phyloP scores from a whole-genome alignment of 2,113 vertebrate species.

The Amia ocellicauda region DNA sequence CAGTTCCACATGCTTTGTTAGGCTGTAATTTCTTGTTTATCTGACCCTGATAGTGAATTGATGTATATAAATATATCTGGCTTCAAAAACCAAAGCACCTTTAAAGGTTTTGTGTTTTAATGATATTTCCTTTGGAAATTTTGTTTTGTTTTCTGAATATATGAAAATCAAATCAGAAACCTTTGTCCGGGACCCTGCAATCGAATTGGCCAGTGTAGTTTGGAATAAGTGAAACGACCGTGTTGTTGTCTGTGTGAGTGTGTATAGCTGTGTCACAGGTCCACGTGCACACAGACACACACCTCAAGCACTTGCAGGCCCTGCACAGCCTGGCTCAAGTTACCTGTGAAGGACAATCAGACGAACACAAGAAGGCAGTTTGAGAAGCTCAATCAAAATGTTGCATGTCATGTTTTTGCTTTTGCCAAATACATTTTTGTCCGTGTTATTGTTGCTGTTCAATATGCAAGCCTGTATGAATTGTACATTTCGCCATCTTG shows the following conservation, averaged over 20 bases:
- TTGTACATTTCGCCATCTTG: constrained; percentile 48
- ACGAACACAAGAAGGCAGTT: constrained; percentile 59
- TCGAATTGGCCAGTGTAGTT: constrained; percentile 33
- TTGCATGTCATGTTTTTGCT: constrained; percentile 61
- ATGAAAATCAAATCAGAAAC: constrained; percentile 54
- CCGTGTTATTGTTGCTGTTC: constrained; percentile 53
- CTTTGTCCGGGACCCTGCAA: constrained; percentile 49
- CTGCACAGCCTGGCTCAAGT: constrained; percentile 46
- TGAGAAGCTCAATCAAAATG: constrained; percentile 54
- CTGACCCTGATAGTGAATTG: constrained; percentile 25
- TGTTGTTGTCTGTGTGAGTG: constrained; percentile 5
- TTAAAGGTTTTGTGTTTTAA: constrained; percentile 51
- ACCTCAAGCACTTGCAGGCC: constrained; percentile 64
- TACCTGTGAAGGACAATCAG: constrained; percentile 72
- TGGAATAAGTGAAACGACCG: constrained; percentile 20
- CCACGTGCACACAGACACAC: constrained; percentile 48
- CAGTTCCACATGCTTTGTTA: constrained; percentile 20
- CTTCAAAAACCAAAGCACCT: constrained; percentile 67
- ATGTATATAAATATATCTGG: constrained; percentile 48
- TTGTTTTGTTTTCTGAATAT: constrained; percentile 26
- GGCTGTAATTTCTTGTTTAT: constrained; percentile 11
- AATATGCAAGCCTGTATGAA: constrained; percentile 66
- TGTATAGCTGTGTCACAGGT: constrained; percentile 42
- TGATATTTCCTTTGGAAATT: constrained; percentile 19
- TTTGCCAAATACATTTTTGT: constrained; percentile 65